Evolutionary conservation across 2,888 invertebrate genomes (phyloP).

Genomic region (Ectobius pallidus): DNA sequence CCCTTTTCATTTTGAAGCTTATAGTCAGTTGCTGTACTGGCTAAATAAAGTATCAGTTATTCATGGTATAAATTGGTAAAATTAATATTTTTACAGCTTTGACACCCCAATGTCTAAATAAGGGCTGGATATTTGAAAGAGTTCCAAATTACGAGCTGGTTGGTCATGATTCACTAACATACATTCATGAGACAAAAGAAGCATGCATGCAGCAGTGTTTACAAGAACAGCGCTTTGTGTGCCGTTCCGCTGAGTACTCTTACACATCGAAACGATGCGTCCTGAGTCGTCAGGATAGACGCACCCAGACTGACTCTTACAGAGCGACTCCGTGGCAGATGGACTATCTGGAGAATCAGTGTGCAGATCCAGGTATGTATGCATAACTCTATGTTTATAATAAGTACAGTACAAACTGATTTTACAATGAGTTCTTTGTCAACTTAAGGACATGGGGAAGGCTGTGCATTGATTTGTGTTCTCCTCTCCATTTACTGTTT

Average conservation of each 20-base stretch:
- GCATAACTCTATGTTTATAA: no score
- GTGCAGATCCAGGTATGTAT: slow-evolving; percentile 64
- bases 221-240: slow-evolving; percentile 59
- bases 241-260: slow-evolving; percentile 63
- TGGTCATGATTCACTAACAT: slow-evolving; percentile 66
- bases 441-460: no score
- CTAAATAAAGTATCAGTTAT: no score
- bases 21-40: no score
- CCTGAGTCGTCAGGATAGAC: slow-evolving; percentile 74
- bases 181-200: slow-evolving; percentile 66
- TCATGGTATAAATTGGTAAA: no score
- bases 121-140: slow-evolving; percentile 78
- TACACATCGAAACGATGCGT: slow-evolving; percentile 59
- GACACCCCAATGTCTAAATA: slow-evolving; percentile 61
- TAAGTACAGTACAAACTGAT: neutral
- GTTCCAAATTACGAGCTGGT: slow-evolving; percentile 77
- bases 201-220: slow-evolving; percentile 72
- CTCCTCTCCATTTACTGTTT: no score
- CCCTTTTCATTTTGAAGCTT: no score
- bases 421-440: neutral
- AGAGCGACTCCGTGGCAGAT: slow-evolving; percentile 73
- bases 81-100: slow-evolving; percentile 54
- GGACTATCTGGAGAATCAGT: slow-evolving; percentile 85
- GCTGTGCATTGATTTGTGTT: neutral
- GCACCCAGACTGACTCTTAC: slow-evolving; percentile 77